Evolutionary conservation across 2,888 invertebrate species (phyloP).

Genomic region (Ferdinandea cuprea): DNA sequence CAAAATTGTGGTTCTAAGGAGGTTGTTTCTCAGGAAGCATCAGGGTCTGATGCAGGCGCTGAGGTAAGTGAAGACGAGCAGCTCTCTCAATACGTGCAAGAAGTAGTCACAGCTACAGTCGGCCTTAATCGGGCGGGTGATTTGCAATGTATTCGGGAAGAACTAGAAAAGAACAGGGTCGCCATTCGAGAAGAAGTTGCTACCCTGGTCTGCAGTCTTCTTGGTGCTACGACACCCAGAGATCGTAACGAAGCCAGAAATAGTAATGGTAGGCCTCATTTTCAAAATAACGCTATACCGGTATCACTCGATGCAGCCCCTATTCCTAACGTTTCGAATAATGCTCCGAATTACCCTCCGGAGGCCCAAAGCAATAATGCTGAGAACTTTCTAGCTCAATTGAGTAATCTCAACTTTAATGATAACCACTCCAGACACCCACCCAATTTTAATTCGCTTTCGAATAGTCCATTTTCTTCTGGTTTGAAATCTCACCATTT

Average conservation of each 20-base stretch:
- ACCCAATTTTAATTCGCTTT: not conserved
- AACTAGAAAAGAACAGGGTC: not conserved
- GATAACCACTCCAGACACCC: not conserved
- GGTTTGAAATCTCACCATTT: not conserved
- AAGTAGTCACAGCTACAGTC: not conserved
- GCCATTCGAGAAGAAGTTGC: not conserved
- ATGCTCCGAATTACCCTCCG: not conserved
- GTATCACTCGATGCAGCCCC: not conserved
- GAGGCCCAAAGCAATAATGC: not conserved
- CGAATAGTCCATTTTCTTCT: not conserved
- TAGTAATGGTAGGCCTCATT: too few relatives aligned
- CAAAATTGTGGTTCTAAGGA: too few relatives aligned
- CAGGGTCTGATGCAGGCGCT: not conserved
- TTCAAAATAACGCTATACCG: too few relatives aligned
- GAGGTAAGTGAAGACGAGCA: not conserved
- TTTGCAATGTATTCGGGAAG: not conserved
- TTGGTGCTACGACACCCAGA: not conserved
- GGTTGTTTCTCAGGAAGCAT: too few relatives aligned
- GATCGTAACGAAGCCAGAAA: too few relatives aligned
- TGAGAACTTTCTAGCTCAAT: not conserved
- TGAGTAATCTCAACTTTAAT: not conserved
- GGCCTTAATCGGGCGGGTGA: not conserved
- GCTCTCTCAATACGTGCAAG: not conserved
- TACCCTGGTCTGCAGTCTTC: not conserved
- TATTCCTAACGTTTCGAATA: not conserved